Evolutionary conservation across 2,888 invertebrate genomes (phyloP).

Genomic region (Macrostomum cliftonense): DNA sequence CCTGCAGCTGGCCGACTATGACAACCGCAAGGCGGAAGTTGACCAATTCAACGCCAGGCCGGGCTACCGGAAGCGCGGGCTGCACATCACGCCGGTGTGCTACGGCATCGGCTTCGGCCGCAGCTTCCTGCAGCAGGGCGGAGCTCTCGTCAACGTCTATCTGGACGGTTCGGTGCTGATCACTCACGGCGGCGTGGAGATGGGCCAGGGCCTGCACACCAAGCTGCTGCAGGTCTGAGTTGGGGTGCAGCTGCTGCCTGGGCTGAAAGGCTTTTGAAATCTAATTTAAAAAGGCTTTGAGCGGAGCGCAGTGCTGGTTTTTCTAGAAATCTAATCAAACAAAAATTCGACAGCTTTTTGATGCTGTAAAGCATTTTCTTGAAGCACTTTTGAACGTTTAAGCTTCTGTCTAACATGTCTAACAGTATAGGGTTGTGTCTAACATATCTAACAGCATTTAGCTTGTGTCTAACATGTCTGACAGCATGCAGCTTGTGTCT

Average conservation of each 20-base stretch:
- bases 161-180: slow-evolving; percentile 36
- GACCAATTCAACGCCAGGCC: slow-evolving; percentile 57
- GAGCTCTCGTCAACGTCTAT: slow-evolving; percentile 54
- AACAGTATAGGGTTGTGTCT: too few species aligned
- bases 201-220: slow-evolving; percentile 26
- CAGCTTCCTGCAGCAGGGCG: slow-evolving; percentile 53
- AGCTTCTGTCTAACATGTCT: too few species aligned
- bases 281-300: too few species aligned
- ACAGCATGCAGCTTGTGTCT: too few species aligned
- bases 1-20: slow-evolving; percentile 48
- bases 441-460: too few species aligned
- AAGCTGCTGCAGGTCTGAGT: slow-evolving; percentile 23
- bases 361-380: too few species aligned
- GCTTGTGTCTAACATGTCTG: too few species aligned
- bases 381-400: too few species aligned
- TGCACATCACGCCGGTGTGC: slow-evolving; percentile 60
- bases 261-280: too few species aligned
- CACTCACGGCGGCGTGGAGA: slow-evolving; percentile 25
- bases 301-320: too few species aligned
- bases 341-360: too few species aligned
- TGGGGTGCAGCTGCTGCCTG: not conserved
- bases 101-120: slow-evolving; percentile 65
- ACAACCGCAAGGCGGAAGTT: slow-evolving; percentile 44
- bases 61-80: slow-evolving; percentile 67
- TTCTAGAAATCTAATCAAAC: too few species aligned